Evolutionary conservation across 1,140 invertebrate genomes (phyloP), one percentile per base, ranked within the genome.

Genomic region (Kradibia gibbosae): DNA sequence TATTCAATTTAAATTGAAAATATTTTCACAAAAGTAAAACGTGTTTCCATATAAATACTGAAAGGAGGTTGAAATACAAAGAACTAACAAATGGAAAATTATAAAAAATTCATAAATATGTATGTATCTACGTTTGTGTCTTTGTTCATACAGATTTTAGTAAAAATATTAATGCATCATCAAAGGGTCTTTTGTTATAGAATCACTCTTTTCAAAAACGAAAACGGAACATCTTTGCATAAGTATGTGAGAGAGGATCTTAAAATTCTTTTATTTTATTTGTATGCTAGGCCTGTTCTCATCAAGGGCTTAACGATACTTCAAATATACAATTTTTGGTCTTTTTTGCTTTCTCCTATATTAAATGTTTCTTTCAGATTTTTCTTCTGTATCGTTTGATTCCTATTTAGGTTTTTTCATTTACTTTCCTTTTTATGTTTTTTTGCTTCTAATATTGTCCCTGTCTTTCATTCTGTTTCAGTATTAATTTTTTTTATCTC

Each of bases 261-360:
- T 67, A 17, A 11, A 62, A 31, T 20, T 53, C 22, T 78, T n/a
- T 78, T 22, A 67, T 36, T n/a, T 53, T 53, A 70, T 70, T 70
- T 70, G 31, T 70, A 70, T 67, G 22, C 76, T 22, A 45, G 4
- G 34, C 22, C 20, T 48, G 22, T 8, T 67, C 34, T 67, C 34
- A 39, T 17, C 3, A 65, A 20, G 60, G 13, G 60, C 60, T 65
- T 10, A 31, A 65, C 17, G 36, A 65, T 65, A 65, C 36, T 65
- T 17, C 60, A 36, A 34, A 11, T 36, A 20, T 65, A 17, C 60
- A 20, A 28, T 65, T 36, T 36, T 31, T 39, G 34, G 1, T 39
- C 39, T n/a, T 39, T 28, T 62, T 8, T 15, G 39, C 11, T 17
- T 5, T n/a, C 20, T n/a, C 20, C n/a, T 34, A n/a, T 5, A 3